These are phyloP conservation scores for Menura novaehollandiae DNA, from an alignment of 2,113 vertebrate genomes.

Conservation along the genomic window DNA sequence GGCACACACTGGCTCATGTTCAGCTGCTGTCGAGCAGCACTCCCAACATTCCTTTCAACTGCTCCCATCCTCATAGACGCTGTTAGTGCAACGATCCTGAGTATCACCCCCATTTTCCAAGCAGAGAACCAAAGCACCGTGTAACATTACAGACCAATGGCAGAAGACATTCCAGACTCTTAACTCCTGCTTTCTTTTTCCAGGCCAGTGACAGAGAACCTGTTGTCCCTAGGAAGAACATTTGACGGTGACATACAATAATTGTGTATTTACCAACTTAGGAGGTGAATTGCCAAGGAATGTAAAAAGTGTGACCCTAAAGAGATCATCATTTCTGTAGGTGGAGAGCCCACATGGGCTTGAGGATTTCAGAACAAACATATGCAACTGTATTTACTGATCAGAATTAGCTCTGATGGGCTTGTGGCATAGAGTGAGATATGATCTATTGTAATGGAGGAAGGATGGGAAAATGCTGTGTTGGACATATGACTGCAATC, in stretches of 20 bases:
- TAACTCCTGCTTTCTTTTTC: background rate
- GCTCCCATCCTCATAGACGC: background rate
- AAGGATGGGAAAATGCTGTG: background rate
- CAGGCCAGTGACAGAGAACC: background rate
- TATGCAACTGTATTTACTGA: background rate
- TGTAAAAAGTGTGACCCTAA: background rate
- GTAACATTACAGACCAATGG: background rate
- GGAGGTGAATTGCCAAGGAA: background rate
- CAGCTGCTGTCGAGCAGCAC: background rate
- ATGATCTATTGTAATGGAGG: background rate
- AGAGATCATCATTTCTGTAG: background rate
- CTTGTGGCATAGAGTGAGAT: background rate
- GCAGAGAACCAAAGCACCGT: background rate
- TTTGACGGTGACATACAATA: background rate
- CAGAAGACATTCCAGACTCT: background rate
- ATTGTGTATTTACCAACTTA: background rate
- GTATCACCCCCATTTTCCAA: background rate
- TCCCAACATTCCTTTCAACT: background rate
- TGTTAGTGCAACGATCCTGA: background rate
- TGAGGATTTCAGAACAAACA: background rate
- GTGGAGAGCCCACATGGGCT: background rate
- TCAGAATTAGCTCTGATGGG: background rate
- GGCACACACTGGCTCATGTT: background rate
- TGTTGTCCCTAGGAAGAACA: background rate
- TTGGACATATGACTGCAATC: background rate